phyloP scores from a whole-genome alignment of 1,140 invertebrate genomes.

The Drosophila virilis region DNA sequence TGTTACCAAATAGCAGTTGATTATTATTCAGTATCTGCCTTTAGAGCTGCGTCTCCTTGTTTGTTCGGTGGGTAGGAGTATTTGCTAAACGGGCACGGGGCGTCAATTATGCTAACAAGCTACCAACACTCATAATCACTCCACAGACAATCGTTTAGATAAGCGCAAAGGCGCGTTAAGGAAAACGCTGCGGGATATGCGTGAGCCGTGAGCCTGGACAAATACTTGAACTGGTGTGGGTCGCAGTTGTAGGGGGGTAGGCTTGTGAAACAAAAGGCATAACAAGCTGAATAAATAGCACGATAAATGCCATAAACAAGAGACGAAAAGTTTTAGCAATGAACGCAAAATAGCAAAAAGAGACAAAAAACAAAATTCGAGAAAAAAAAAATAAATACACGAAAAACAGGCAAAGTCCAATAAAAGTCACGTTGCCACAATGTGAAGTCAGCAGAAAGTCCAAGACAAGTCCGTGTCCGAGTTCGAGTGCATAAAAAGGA shows the following conservation, averaged over 20 bases:
- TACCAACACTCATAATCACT: constrained; percentile 81
- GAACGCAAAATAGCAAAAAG: constrained; percentile 41
- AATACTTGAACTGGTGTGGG: constrained; percentile 13
- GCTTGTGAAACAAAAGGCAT: constrained; percentile 70
- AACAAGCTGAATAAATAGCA: constrained; percentile 75
- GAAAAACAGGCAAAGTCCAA: constrained; percentile 60
- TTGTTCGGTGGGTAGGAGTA: constrained; percentile 11
- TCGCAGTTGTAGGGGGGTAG: neutral
- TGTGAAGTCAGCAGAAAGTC: constrained; percentile 69
- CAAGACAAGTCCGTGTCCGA: constrained; percentile 41
- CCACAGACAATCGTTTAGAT: constrained; percentile 82
- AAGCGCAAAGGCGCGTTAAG: constrained; percentile 73
- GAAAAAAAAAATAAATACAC: neutral
- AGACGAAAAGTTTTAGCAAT: constrained; percentile 67
- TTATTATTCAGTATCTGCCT: constrained; percentile 77
- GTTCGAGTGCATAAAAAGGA: constrained; percentile 55
- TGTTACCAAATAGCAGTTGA: constrained; percentile 71
- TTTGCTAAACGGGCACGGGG: constrained; percentile 59
- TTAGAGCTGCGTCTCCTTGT: constrained; percentile 24
- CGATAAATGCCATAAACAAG: constrained; percentile 82
- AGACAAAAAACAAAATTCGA: constrained; percentile 12
- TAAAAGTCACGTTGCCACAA: constrained; percentile 74
- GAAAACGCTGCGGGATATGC: constrained; percentile 77
- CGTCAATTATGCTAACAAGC: constrained; percentile 82
- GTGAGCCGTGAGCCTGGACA: constrained; percentile 39